Evolutionary conservation across 2,113 vertebrate species (phyloP), one percentile per base, ranked within the genome.

Genomic region (Pongo abelii): DNA sequence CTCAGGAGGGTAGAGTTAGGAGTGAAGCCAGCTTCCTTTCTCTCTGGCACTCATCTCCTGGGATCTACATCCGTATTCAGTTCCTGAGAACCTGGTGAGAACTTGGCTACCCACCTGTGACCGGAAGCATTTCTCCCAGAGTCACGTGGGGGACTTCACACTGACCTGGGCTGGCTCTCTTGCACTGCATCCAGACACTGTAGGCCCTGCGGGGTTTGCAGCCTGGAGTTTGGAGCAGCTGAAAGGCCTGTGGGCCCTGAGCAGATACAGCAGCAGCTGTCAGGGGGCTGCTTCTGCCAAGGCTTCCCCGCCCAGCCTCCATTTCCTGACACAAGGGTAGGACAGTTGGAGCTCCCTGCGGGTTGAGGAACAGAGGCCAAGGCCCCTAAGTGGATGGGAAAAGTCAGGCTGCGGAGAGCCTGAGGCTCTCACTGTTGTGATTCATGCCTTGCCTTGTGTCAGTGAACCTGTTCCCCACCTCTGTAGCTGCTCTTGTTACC

Each of bases 21-120:
- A 89, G 23, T 9, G 30, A 90, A 30, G 61, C 59, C 7, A 12
- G 20, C 72, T 61, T 74, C 52, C 61, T 91, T 87, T 57, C 70
- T 80, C 27, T 38, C 43, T 57, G 79, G 67, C 22, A 3, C 50
- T 84, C 25, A 57, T 67, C 86, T 75, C 38, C 50, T 80, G 43
- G 87, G 92, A 96, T 50, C 48, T 17, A 11, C 70, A 83, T 30
- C 20, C 0, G 10, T 35, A 89, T 81, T 80, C 55, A 25, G 52
- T 67, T 90, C 61, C 91, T 93, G 87, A 74, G 87, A 93, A 70
- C 69, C 55, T 55, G n/a, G 69, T 6, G 11, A 43, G 67, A 57
- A 23, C 18, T 8, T 83, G 85, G 38, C 79, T 50, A 14, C 52
- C 50, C 14, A 32, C 75, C 35, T 2, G 1, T 38, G 43, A 23